phyloP scores from a whole-genome alignment of 2,888 invertebrate species.

The Aspidiotus destructor region DNA sequence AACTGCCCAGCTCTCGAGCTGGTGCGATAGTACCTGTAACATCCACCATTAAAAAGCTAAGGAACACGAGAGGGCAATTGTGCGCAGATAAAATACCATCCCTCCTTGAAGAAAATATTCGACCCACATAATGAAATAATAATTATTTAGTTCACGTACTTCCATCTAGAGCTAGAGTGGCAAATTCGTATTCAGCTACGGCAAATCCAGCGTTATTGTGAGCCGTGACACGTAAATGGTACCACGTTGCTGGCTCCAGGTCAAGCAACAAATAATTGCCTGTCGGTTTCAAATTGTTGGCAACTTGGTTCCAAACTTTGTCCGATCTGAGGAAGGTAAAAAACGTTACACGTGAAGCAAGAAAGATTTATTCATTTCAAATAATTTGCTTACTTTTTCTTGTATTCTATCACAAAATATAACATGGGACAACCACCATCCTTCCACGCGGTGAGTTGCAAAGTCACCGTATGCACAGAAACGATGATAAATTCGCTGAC shows the following conservation, averaged over 20 bases:
- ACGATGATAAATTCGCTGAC: constrained; percentile 85
- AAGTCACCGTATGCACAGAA: constrained; percentile 82
- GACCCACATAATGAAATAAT: neutral
- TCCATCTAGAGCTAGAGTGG: constrained; percentile 86
- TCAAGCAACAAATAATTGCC: constrained; percentile 85
- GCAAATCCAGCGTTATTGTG: constrained; percentile 94
- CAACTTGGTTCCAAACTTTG: constrained; percentile 82
- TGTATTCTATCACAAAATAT: constrained; percentile 89
- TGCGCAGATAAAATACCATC: neutral
- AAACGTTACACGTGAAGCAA: neutral
- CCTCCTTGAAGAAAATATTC: neutral
- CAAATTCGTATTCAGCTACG: constrained; percentile 90
- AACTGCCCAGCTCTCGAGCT: constrained; percentile 67
- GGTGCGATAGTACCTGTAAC: constrained; percentile 92
- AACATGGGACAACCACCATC: constrained; percentile 93
- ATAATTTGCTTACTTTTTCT: constrained; percentile 66
- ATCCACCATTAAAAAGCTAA: constrained; percentile 29
- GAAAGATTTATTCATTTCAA: neutral
- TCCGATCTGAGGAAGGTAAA: constrained; percentile 5
- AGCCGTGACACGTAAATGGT: constrained; percentile 79
- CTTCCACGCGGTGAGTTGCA: constrained; percentile 86
- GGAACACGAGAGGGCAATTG: neutral
- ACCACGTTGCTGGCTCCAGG: constrained; percentile 88
- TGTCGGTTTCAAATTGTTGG: constrained; percentile 82
- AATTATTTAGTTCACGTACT: constrained; percentile 51